Evolutionary conservation across 2,888 invertebrate genomes (phyloP), one percentile per base, ranked within the genome.

Genomic region (Ectemnius continuus): DNA sequence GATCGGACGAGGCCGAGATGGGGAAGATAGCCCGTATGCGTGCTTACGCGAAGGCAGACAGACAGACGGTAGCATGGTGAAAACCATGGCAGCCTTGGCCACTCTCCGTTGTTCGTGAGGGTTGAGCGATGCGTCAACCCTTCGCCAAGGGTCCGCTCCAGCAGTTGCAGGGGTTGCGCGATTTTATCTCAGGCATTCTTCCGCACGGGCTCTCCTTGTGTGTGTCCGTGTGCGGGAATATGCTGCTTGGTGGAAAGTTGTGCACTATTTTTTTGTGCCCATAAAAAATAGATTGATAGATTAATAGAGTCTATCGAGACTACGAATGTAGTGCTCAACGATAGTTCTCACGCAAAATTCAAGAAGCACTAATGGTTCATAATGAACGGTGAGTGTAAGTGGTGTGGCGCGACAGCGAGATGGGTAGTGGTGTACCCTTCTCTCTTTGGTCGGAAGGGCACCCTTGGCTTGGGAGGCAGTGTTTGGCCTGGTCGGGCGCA

Each of bases 111-210:
- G 65, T 62, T 20, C 18, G 64, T 61, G 67, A 78, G 70, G 58
- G 59, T 60, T 45, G n/a, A 14, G 14, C 64, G 47, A 62, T 45
- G 70, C 70, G 63, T 70, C 80, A 67, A 63, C 70, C 81, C 76
- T 74, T 58, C 56, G 68, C 67, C 26, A 60, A 65, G 36, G 36
- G 36, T 36, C 36, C 36, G 36, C 46, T 26, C 61, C 11, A 14
- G 60, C 14, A 28, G 60, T n/a, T 64, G 82, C 83, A 81, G 80
- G 81, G 82, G 79, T 82, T 82, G 82, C 83, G 72, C 83, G 82
- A 86, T 86, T 84, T 86, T 86, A 85, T 85, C 85, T 86, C 69
- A 63, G 70, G 82, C 81, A 85, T 86, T 86, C 86, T 86, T 84
- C 75, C 81, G 81, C 68, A 46, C 3, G 20, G 67, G 75, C 70